Evolutionary conservation across 1,140 invertebrate species (phyloP).

Genomic region (Drosophila navojoa): DNA sequence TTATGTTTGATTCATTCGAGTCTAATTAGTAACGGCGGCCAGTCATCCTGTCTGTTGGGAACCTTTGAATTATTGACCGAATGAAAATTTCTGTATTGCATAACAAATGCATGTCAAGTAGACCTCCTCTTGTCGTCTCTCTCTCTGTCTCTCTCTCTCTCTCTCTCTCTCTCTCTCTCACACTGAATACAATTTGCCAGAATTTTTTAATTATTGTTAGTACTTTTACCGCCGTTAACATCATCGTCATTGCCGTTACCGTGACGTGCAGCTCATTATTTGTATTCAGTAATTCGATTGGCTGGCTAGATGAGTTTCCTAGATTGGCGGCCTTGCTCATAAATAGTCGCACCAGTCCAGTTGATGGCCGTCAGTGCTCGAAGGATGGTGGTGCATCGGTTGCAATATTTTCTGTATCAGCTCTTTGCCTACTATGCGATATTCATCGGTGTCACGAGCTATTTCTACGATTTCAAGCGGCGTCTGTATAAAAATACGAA

Average conservation of each 20-base stretch:
- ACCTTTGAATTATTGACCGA: conserved; percentile 22
- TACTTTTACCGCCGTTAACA: background rate
- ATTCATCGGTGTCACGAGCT: conserved; percentile 32
- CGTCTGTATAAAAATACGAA: background rate
- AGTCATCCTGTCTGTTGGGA: background rate
- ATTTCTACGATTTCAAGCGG: conserved; percentile 26
- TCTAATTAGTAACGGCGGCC: conserved; percentile 15
- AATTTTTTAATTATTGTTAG: background rate
- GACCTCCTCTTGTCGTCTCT: background rate
- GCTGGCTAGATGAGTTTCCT: background rate
- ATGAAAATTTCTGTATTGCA: conserved; percentile 6
- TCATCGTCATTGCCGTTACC: background rate
- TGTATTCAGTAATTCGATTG: background rate
- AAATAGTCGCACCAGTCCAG: background rate
- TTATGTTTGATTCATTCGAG: background rate
- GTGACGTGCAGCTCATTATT: background rate
- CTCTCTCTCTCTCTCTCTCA: background rate
- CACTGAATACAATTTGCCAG: background rate
- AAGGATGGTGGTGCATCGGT: conserved; percentile 5
- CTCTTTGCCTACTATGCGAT: conserved; percentile 28
- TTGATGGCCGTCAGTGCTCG: background rate
- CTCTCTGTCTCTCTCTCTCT: background rate
- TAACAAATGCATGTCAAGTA: background rate
- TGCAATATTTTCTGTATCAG: conserved; percentile 19
- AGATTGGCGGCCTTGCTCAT: background rate